A percentile compares a stretch with the other conserved stretches of the same genome.
Evolutionary conservation across 2,113 vertebrate genomes (phyloP).

Genomic region (Paracanthobrama guichenoti): DNA sequence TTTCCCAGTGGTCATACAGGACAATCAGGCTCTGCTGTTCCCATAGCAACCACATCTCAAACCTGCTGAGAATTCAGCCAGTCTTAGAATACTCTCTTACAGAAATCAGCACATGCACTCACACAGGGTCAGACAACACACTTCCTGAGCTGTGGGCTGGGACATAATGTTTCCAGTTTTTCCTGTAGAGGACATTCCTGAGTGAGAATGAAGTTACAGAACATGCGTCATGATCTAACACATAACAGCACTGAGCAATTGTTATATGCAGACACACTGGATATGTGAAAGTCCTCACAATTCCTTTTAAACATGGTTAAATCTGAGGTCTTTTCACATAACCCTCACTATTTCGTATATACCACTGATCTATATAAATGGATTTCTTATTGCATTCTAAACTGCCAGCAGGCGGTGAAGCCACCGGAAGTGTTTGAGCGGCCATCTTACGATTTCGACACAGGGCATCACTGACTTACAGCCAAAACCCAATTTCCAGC

Average conservation of each 20-base stretch:
- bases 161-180: constrained; percentile 44
- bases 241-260: background rate
- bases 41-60: constrained; percentile 52
- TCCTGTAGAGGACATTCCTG: constrained; percentile 53
- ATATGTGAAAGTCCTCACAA: background rate
- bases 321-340: background rate
- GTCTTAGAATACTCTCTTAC: background rate
- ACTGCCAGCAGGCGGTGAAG: no score
- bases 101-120: background rate
- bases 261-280: background rate
- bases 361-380: no score
- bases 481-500: background rate
- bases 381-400: no score
- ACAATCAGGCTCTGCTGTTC: constrained; percentile 37
- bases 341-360: background rate
- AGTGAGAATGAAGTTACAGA: constrained; percentile 11
- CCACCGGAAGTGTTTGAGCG: no score
- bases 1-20: constrained; percentile 38
- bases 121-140: constrained; percentile 57
- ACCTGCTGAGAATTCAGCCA: constrained; percentile 32
- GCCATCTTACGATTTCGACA: no score
- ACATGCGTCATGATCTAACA: background rate
- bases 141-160: constrained; percentile 55
- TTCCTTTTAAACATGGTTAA: background rate
- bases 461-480: no score